These are phyloP conservation scores for Myopa testacea DNA, from an alignment of 2,888 invertebrate genomes.

Conservation along the genomic window DNA sequence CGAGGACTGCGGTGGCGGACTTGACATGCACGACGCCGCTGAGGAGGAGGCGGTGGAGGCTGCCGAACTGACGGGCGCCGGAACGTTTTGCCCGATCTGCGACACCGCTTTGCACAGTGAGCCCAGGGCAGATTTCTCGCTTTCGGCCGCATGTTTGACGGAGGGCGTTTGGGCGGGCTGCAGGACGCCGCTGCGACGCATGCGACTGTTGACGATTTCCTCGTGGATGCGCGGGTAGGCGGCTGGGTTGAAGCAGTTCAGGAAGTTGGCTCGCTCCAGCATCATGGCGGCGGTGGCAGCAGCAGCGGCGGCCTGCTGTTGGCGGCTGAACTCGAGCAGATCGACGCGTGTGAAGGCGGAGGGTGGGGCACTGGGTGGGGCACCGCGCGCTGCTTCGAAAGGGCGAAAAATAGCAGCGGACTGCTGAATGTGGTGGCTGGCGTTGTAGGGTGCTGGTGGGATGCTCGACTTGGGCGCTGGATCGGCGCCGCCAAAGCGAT, in stretches of 20 bases:
- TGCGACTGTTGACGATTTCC: constrained; percentile 65
- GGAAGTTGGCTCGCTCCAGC: constrained; percentile 66
- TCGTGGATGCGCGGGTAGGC: constrained; percentile 68
- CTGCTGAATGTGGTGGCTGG: neutral
- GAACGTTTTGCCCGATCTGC: constrained; percentile 72
- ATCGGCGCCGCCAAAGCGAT: constrained; percentile 63
- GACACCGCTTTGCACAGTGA: constrained; percentile 78
- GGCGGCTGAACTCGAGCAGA: constrained; percentile 65
- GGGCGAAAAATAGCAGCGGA: constrained; percentile 64
- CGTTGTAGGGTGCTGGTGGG: neutral
- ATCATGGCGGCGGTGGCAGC: constrained; percentile 66
- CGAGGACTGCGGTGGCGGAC: constrained; percentile 52
- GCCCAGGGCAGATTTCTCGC: constrained; percentile 73
- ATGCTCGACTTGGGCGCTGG: neutral
- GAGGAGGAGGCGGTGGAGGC: constrained; percentile 53
- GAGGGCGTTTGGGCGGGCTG: constrained; percentile 42
- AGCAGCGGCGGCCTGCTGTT: constrained; percentile 64
- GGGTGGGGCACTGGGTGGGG: constrained; percentile 61
- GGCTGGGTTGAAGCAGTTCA: constrained; percentile 67
- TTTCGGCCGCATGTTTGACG: neutral
- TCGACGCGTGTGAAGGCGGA: constrained; percentile 67
- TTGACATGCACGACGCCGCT: constrained; percentile 53
- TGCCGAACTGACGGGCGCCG: constrained; percentile 43
- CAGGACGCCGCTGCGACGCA: constrained; percentile 59
- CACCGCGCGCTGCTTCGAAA: constrained; percentile 59